phyloP scores from a whole-genome alignment of 1,140 invertebrate genomes.

The Drosophila littoralis region DNA sequence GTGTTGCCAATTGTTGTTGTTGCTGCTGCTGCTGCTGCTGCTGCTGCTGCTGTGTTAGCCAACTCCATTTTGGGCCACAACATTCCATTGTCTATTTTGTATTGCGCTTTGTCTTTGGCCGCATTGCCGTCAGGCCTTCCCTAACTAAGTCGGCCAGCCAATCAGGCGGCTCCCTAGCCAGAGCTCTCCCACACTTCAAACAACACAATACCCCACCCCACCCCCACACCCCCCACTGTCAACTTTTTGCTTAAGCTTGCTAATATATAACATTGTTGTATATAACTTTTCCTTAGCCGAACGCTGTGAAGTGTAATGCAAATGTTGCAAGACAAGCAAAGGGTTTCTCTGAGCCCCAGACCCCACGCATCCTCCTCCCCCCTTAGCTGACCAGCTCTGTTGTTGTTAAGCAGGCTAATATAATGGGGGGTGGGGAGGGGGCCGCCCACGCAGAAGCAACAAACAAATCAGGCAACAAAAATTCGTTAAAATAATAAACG shows the following conservation, averaged over 20 bases:
- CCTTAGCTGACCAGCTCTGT: background rate
- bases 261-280: conserved; percentile 40
- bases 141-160: conserved; percentile 14
- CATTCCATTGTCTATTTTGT: conserved; percentile 77
- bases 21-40: conserved; percentile 6
- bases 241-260: background rate
- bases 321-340: conserved; percentile 12
- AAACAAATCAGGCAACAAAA: conserved; percentile 4
- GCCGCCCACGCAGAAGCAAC: background rate
- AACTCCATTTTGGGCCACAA: conserved; percentile 75
- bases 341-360: background rate
- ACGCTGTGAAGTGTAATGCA: conserved; percentile 7
- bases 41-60: conserved; percentile 52
- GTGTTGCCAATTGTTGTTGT: conserved; percentile 53
- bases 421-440: background rate
- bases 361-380: too few species aligned
- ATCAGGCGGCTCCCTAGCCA: background rate
- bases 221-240: background rate
- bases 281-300: conserved; percentile 20
- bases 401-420: background rate
- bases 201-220: background rate
- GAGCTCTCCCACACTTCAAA: background rate
- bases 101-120: conserved; percentile 63
- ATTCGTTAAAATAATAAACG: conserved; percentile 17
- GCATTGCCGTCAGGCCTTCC: conserved; percentile 25